phyloP scores from a whole-genome alignment of 2,888 invertebrate genomes.

The Hirtodrosophila alboralis region DNA sequence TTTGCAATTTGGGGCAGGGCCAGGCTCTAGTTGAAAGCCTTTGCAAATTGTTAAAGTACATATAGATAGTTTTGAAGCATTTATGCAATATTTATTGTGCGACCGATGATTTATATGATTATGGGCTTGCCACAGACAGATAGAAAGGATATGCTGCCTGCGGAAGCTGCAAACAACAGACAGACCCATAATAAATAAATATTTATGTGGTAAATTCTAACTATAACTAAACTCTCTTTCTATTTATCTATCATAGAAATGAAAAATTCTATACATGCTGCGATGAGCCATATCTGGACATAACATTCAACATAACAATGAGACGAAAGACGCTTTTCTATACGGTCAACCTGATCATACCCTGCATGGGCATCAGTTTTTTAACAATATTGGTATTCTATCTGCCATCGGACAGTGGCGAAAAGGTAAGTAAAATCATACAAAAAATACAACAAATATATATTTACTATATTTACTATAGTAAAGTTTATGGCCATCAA shows the following conservation, averaged over 20 bases:
- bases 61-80: slow-evolving; percentile 22
- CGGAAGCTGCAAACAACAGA: slow-evolving; percentile 43
- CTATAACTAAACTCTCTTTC: slow-evolving; percentile 4
- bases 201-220: slow-evolving; percentile 44
- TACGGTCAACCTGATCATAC: slow-evolving; percentile 98
- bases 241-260: slow-evolving; percentile 86
- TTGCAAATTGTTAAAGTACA: slow-evolving; percentile 50
- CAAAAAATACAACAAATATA: too few species aligned
- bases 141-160: slow-evolving; percentile 40
- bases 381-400: slow-evolving; percentile 98
- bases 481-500: too few species aligned
- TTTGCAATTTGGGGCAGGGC: background rate
- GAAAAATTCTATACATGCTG: slow-evolving; percentile 98
- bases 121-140: slow-evolving; percentile 27
- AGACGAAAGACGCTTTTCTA: slow-evolving; percentile 97
- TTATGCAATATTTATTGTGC: slow-evolving; percentile 67
- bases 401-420: slow-evolving; percentile 98
- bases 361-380: slow-evolving; percentile 98
- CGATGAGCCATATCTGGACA: slow-evolving; percentile 96
- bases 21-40: slow-evolving; percentile 12
- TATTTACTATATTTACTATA: too few species aligned
- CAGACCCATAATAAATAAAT: slow-evolving; percentile 49
- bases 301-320: slow-evolving; percentile 99
- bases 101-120: slow-evolving; percentile 62
- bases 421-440: slow-evolving; percentile 96